Evolutionary conservation across 2,113 vertebrate genomes (phyloP).

Genomic region (Perccottus glenii): DNA sequence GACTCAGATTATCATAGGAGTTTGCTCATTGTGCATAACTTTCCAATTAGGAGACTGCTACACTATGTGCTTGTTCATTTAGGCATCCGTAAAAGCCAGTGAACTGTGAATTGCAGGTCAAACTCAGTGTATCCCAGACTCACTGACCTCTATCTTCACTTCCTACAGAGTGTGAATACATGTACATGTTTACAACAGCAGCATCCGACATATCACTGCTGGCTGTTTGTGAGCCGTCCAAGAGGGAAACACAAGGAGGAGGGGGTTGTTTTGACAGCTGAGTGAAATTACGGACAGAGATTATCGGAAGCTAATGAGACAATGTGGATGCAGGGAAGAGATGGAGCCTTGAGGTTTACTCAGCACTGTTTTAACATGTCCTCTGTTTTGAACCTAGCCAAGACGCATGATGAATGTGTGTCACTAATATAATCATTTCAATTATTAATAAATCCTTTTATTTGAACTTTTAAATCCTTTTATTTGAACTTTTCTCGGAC

Average conservation of each 20-base stretch:
- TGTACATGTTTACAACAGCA: slow-evolving; percentile 3
- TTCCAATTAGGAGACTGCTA: slow-evolving; percentile 8
- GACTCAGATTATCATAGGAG: neutral
- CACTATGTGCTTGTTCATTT: slow-evolving; percentile 2
- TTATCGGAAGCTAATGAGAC: slow-evolving; percentile 57
- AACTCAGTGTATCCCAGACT: slow-evolving; percentile 23
- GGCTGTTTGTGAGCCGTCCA: slow-evolving; percentile 22
- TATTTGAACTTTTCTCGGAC: no score
- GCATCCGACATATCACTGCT: neutral
- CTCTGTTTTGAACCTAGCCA: slow-evolving; percentile 35
- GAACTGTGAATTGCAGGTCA: slow-evolving; percentile 22
- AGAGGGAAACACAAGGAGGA: neutral
- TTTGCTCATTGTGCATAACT: slow-evolving; percentile 3
- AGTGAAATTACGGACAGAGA: slow-evolving; percentile 54
- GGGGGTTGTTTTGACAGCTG: slow-evolving; percentile 59
- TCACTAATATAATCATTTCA: neutral
- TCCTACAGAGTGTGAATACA: slow-evolving; percentile 22
- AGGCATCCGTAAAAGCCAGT: neutral
- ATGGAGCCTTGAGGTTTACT: slow-evolving; percentile 45
- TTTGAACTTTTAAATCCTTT: no score
- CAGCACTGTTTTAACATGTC: no score
- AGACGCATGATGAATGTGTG: neutral
- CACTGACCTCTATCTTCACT: slow-evolving; percentile 41
- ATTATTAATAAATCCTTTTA: no score
- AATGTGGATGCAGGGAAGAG: slow-evolving; percentile 51